phyloP scores from a whole-genome alignment of 2,797 vertebrate genomes.

The Catostomus latipinnis region DNA sequence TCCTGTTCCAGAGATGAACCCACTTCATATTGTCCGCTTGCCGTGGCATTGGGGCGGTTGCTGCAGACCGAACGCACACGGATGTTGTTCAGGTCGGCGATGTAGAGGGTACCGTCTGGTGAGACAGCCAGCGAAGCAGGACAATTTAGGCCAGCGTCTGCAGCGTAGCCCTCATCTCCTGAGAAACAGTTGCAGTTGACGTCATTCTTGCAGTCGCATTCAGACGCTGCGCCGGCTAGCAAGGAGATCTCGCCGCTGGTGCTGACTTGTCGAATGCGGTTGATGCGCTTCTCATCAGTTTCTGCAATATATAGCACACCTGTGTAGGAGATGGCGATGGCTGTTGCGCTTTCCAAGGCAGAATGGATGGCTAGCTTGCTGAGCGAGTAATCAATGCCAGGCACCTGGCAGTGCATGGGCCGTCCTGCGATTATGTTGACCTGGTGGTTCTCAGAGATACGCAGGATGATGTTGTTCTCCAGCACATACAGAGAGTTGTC shows the following conservation, averaged over 20 bases:
- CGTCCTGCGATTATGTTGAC: conserved; percentile 90
- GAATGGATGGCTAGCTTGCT: conserved; percentile 91
- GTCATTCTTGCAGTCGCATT: conserved; percentile 92
- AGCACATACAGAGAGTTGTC: conserved; percentile 90
- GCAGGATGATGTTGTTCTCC: conserved; percentile 89
- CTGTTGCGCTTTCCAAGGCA: conserved; percentile 87
- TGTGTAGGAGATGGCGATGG: conserved; percentile 86
- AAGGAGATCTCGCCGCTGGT: conserved; percentile 90
- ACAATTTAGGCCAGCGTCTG: conserved; percentile 86
- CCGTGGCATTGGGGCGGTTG: conserved; percentile 82
- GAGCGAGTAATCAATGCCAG: conserved; percentile 90
- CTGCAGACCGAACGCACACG: conserved; percentile 85
- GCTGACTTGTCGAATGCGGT: conserved; percentile 88
- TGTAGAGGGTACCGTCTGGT: conserved; percentile 87
- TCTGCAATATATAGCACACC: conserved; percentile 89
- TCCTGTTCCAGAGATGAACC: conserved; percentile 88
- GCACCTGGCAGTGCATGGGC: conserved; percentile 92
- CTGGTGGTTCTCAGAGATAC: conserved; percentile 90
- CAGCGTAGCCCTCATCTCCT: conserved; percentile 87
- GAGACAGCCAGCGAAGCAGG: conserved; percentile 87
- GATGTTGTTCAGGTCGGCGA: conserved; percentile 90
- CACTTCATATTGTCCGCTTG: conserved; percentile 84
- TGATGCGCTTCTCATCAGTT: conserved; percentile 91
- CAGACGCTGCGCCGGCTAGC: conserved; percentile 85
- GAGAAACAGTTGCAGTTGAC: conserved; percentile 91